phyloP scores from a whole-genome alignment of 2,113 vertebrate genomes.

The Ammodytes marinus region DNA sequence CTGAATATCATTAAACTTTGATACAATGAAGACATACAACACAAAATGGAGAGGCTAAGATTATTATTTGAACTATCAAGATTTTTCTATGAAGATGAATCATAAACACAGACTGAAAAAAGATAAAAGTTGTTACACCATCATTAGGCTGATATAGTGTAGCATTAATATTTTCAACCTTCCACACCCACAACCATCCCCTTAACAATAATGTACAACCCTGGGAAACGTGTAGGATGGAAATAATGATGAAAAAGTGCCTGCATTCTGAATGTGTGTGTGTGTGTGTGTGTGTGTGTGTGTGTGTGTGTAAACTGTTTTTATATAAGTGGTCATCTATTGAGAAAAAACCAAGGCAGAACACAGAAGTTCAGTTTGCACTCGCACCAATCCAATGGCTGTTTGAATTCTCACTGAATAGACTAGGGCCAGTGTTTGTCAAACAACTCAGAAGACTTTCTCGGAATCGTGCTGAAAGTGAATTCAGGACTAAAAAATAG shows the following conservation, averaged over 20 bases:
- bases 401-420: neutral
- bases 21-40: neutral
- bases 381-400: neutral
- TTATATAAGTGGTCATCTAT: slow-evolving; percentile 17
- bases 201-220: slow-evolving; percentile 13
- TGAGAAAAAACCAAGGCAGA: neutral
- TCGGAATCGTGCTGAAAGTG: neutral
- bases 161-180: neutral
- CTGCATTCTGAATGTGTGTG: too few relatives aligned
- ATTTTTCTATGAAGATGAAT: neutral
- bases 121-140: slow-evolving; percentile 2
- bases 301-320: slow-evolving; percentile 12
- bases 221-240: neutral
- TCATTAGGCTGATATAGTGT: slow-evolving; percentile 14
- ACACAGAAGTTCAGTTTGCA: neutral
- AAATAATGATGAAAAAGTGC: slow-evolving; percentile 1
- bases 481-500: neutral
- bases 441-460: neutral
- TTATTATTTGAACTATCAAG: neutral
- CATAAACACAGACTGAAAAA: neutral
- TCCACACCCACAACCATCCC: slow-evolving; percentile 7
- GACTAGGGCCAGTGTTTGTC: neutral
- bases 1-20: neutral
- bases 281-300: neutral
- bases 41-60: neutral